Conservation (phyloP, 2,888 invertebrate genomes). For the Aromia moschata region DNA sequence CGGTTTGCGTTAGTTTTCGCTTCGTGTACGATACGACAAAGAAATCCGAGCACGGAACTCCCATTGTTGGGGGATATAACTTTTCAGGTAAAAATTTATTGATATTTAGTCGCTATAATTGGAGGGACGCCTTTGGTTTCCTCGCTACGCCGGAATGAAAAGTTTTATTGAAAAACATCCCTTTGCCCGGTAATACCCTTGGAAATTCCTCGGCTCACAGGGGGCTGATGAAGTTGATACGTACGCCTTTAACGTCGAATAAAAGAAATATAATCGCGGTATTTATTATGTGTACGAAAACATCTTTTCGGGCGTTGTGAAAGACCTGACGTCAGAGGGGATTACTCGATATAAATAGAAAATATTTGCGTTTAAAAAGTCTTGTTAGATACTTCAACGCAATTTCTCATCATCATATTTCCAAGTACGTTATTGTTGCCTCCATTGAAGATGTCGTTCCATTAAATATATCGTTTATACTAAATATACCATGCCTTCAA, state of each 20-base stretch:
- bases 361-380: too few relatives aligned
- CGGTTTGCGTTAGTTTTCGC: neutral
- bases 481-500: too few relatives aligned
- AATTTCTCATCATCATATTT: too few relatives aligned
- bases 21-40: constrained; percentile 3
- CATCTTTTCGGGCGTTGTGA: constrained; percentile 24
- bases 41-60: constrained; percentile 9
- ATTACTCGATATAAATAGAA: too few relatives aligned
- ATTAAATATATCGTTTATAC: too few relatives aligned
- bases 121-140: constrained; percentile 9
- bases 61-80: constrained; percentile 15
- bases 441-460: too few relatives aligned
- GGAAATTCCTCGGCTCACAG: constrained; percentile 10
- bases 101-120: constrained; percentile 19
- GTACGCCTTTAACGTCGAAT: constrained; percentile 2
- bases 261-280: constrained; percentile 3
- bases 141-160: neutral
- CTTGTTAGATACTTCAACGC: too few relatives aligned
- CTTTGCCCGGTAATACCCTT: constrained; percentile 7
- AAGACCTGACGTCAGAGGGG: neutral
- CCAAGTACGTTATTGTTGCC: too few relatives aligned
- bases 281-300: constrained; percentile 2
- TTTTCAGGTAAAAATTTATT: constrained; percentile 18
- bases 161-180: constrained; percentile 15
- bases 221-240: constrained; percentile 8